Base-by-base conservation (phyloP, 2,888 invertebrate genomes). In the Anodontia alba region DNA sequence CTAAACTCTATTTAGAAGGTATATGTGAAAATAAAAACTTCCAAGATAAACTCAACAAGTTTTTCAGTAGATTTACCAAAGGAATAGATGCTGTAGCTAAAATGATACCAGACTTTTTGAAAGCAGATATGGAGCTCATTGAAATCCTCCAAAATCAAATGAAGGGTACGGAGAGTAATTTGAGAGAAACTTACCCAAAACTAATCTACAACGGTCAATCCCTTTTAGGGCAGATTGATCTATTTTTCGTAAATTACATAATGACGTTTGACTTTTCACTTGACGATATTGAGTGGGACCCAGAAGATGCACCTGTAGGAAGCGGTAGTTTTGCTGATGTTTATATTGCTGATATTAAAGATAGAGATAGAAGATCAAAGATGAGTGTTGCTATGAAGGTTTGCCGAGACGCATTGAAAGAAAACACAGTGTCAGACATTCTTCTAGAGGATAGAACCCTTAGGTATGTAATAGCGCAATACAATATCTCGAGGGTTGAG, bases 291-390 rank as follows among this genome's bases (percentile, higher is more conserved):
- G 72, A 51, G 10, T 91, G 87, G 83, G 87, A 89, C 68, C 78
- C 83, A 8, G 49, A 62, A 0, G 85, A 85, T 0, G 80, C 83
- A 31, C 81, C 86, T 10, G 69, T 92, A 0, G 91, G 92, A 15
- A 88, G 86, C 20, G 93, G 93, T 12, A 89, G 88, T 72, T 93
- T 92, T 82, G 92, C 92, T 5, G 88, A 89, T 70, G 92, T 92
- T 1, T 92, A 85, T 73, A 81, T 83, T 33, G 90, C 83, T 0
- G 67, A 77, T 15, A 71, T 88, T 5, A 77, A 78, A 49, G 23
- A 67, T 3, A 10, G 69, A 29, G 67, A 76, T 0, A 70, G 78
- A 10, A 57, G 66, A n/a, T 51, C 71, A 12, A 62, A 67, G 17
- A n/a, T 49, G 7, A 74, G 76, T 2, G 90, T 90, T 15, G 91